These are phyloP conservation scores for Pachyuromys duprasi DNA, from an alignment of 2,797 vertebrate genomes.

Conservation along the genomic window DNA sequence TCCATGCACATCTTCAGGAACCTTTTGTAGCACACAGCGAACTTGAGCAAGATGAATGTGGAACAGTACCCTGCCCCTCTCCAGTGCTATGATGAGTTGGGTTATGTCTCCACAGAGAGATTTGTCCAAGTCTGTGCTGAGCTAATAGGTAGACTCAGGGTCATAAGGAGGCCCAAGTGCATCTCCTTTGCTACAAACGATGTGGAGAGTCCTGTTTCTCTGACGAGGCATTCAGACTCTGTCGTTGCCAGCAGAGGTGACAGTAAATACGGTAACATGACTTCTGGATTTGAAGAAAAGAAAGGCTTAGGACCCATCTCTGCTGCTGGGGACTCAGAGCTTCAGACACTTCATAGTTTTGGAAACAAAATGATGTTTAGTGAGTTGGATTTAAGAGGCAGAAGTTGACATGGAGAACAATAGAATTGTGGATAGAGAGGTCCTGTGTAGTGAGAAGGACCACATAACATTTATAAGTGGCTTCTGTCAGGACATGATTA, in stretches of 20 bases:
- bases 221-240: background rate
- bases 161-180: background rate
- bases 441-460: background rate
- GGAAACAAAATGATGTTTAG: background rate
- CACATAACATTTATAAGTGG: background rate
- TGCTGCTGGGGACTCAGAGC: background rate
- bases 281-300: background rate
- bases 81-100: no score
- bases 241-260: background rate
- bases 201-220: background rate
- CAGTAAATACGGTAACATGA: background rate
- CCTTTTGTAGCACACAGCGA: no score
- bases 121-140: no score
- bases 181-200: background rate
- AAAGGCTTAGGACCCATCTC: background rate
- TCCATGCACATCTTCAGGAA: background rate
- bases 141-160: background rate
- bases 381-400: background rate
- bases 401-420: background rate
- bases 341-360: background rate
- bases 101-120: no score
- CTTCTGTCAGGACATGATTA: background rate
- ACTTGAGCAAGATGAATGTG: no score
- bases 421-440: background rate
- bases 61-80: no score